Evolutionary conservation across 1,140 invertebrate genomes (phyloP), one percentile per base, ranked within the genome.

Genomic region (Lepidotrigona ventralis): DNA sequence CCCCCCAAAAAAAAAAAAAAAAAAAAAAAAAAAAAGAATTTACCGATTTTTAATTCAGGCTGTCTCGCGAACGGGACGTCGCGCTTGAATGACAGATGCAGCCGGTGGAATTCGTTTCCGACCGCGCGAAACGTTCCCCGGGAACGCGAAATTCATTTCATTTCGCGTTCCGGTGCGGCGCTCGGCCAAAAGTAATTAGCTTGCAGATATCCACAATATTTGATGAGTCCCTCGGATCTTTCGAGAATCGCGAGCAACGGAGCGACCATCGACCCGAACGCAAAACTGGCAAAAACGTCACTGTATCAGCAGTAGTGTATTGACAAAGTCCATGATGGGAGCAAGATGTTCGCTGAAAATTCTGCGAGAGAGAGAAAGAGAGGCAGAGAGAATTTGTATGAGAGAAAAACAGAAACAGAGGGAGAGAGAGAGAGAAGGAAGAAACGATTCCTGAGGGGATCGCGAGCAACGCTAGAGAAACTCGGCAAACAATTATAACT

Each of bases 401-500:
- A n/a, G n/a, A 46, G 39, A 46, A 33, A 33, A 33, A 33, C 2
- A 33, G 33, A 33, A 26, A 12, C 23, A 14, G 60, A 6, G n/a
- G 5, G 71, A 75, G 70, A 23, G 79, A 79, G 70, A 23, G 79
- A 64, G 53, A 21, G 51, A 23, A 64, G 81, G 69, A 23, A 23
- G 33, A 21, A 17, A 74, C 60, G 72, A 51, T 51, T 75, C 86
- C 87, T 81, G 68, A 79, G 85, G 85, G 89, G 73, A 90, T 86
- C 86, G 87, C 75, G 86, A 71, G 83, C 39, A 8, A 46, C 79
- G 79, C 79, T 70, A 79, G 84, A 76, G 86, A 89, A 89, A 91
- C 91, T 91, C 90, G 60, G 85, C 88, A 89, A 89, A 92, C 91
- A 93, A 93, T 93, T 93, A 93, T 92, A 93, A 93, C 88, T 92